Percentiles rank a stretch among this genome's conserved stretches.
Evolutionary conservation across 1,140 invertebrate genomes (phyloP).

Genomic region (Bombus cullumanus): DNA sequence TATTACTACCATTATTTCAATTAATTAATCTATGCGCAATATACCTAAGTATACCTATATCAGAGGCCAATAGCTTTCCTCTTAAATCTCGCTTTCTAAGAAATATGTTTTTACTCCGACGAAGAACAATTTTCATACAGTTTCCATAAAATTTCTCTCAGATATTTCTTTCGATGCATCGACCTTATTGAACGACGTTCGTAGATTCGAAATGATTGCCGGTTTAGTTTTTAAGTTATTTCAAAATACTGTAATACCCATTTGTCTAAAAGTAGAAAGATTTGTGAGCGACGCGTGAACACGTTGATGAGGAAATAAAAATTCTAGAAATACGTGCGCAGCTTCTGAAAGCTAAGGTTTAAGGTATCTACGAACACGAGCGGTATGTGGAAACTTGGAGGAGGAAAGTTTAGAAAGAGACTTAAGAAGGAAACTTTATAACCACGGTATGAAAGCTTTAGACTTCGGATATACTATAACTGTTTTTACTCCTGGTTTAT

Average conservation of each 20-base stretch:
- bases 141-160: no score
- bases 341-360: neutral
- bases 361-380: neutral
- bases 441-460: neutral
- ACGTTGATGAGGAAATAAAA: neutral
- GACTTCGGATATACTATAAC: neutral
- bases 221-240: neutral
- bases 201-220: no score
- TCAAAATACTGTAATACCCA: no score
- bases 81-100: no score
- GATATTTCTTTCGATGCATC: no score
- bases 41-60: no score
- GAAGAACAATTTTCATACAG: neutral
- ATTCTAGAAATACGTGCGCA: neutral
- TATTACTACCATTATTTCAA: no score
- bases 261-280: neutral
- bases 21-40: no score
- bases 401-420: neutral
- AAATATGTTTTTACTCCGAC: no score
- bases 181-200: neutral
- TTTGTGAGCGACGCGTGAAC: neutral
- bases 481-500: neutral
- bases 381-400: neutral
- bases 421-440: neutral
- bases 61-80: no score